Percentiles rank a stretch among this genome's conserved stretches.
Evolutionary conservation across 1,140 invertebrate genomes (phyloP).

Genomic region (Rhizoglyphus robini): DNA sequence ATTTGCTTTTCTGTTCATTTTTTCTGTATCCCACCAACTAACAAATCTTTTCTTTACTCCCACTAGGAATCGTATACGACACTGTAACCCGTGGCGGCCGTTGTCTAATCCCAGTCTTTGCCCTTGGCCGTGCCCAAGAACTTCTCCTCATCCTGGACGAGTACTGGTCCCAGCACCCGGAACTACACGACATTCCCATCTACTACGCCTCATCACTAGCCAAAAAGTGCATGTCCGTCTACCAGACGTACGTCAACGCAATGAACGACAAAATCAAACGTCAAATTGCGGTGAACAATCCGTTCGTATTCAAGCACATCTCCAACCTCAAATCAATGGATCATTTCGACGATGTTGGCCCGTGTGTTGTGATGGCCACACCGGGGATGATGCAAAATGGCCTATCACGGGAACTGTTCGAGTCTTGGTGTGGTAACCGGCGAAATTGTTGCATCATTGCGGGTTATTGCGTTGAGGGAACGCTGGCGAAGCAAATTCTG

Average conservation of each 20-base stretch:
- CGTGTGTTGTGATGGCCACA: constrained; percentile 96
- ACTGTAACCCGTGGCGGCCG: constrained; percentile 89
- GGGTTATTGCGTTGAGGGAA: constrained; percentile 98
- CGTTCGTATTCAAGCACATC: constrained; percentile 98
- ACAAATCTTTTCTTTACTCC: too few species aligned
- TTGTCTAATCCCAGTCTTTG: constrained; percentile 97
- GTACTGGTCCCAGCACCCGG: constrained; percentile 94
- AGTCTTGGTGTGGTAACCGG: constrained; percentile 93
- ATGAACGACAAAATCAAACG: constrained; percentile 95
- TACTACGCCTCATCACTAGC: constrained; percentile 98
- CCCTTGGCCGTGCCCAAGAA: constrained; percentile 92
- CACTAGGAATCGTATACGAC: constrained; percentile 81
- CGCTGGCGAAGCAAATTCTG: constrained; percentile 87
- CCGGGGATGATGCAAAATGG: constrained; percentile 99
- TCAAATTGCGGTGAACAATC: constrained; percentile 96
- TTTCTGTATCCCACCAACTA: too few species aligned
- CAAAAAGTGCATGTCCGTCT: constrained; percentile 99
- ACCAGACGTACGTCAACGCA: constrained; percentile 97
- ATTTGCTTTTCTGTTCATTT: too few species aligned
- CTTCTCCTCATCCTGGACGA: constrained; percentile 91
- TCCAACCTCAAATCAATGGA: constrained; percentile 98
- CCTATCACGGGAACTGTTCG: constrained; percentile 89
- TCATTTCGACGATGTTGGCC: constrained; percentile 97
- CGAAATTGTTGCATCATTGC: constrained; percentile 98
- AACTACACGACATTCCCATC: constrained; percentile 96